Evolutionary conservation across 2,888 invertebrate genomes (phyloP).

Genomic region (Drosophila meridionalis): DNA sequence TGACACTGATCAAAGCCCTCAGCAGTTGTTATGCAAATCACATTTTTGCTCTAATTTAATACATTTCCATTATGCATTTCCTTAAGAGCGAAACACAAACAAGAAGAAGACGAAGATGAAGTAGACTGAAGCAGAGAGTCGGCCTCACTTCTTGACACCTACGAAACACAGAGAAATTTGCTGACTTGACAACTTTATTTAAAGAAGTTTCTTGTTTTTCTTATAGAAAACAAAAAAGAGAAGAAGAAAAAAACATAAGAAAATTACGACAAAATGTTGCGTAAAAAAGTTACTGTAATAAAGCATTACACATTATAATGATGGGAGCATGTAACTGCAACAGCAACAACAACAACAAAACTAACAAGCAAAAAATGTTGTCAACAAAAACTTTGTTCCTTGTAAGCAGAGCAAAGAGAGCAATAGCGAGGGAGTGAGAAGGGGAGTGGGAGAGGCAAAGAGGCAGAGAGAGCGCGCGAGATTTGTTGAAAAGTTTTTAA

Average conservation of each 20-base stretch:
- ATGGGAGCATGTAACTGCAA: constrained; percentile 66
- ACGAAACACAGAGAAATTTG: constrained; percentile 4
- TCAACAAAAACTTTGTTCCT: constrained; percentile 60
- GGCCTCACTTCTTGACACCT: constrained; percentile 40
- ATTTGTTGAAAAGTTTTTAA: constrained; percentile 54
- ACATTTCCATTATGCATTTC: constrained; percentile 42
- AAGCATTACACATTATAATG: constrained; percentile 68
- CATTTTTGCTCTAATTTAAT: constrained; percentile 47
- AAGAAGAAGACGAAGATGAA: neutral
- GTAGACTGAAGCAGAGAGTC: neutral
- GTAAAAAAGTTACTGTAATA: constrained; percentile 58
- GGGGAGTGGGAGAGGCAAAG: neutral
- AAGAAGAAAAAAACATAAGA: constrained; percentile 20
- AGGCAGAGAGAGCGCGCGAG: constrained; percentile 7
- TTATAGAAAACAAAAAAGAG: constrained; percentile 15
- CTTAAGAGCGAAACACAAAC: constrained; percentile 15
- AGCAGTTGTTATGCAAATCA: constrained; percentile 47
- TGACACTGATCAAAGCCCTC: neutral
- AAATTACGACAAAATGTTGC: constrained; percentile 50
- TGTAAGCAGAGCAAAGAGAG: constrained; percentile 14
- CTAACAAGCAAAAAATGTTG: constrained; percentile 67
- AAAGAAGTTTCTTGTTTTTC: constrained; percentile 37
- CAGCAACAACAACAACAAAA: constrained; percentile 46
- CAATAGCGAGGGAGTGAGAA: neutral
- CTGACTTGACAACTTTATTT: constrained; percentile 58